Base-by-base conservation (phyloP, 1,140 invertebrate species). In the Anadara kagoshimensis region DNA sequence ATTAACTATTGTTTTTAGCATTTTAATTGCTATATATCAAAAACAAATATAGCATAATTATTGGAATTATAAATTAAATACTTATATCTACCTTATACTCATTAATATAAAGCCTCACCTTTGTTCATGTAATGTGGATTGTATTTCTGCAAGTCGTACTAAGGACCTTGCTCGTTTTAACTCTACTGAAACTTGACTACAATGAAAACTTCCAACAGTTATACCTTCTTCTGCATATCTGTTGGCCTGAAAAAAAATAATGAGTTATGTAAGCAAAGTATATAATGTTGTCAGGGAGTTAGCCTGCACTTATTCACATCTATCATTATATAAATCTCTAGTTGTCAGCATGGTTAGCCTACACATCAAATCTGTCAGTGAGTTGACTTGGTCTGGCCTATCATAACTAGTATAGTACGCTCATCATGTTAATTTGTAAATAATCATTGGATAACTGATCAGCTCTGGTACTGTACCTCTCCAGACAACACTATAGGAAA, bases 51-150 rank as follows among this genome's bases (percentile, higher is more conserved):
- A 36, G 29, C 2, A 36, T 36, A 3, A 36, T 36, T 36, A 36
- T 36, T 36, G 29, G 29, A 36, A 36, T 36, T 3, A 36, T 36
- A 3, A 36, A 36, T 36, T 7, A 36, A 36, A 36, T 36, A n/a
- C n/a, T n/a, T n/a, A n/a, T n/a, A n/a, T n/a, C n/a, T n/a, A n/a
- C n/a, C n/a, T n/a, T n/a, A n/a, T n/a, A n/a, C n/a, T n/a, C n/a
- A n/a, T n/a, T n/a, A n/a, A n/a, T n/a, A 36, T 20, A 59, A 18
- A 20, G 41, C 7, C 73, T 45, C 86, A 97, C 96, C 97, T 97
- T 92, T 98, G 96, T 92, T 98, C 96, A 91, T 98, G 96, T 88
- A 98, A 91, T 75, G 97, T 98, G 69, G 97, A 96, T 91, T 97
- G 95, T 89, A 98, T 98, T 92, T 98, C 97, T 44, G 96, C 96